A percentile compares a stretch with the other conserved stretches of the same genome.
phyloP scores from a whole-genome alignment of 2,113 vertebrate species.

The Jaculus jaculus region DNA sequence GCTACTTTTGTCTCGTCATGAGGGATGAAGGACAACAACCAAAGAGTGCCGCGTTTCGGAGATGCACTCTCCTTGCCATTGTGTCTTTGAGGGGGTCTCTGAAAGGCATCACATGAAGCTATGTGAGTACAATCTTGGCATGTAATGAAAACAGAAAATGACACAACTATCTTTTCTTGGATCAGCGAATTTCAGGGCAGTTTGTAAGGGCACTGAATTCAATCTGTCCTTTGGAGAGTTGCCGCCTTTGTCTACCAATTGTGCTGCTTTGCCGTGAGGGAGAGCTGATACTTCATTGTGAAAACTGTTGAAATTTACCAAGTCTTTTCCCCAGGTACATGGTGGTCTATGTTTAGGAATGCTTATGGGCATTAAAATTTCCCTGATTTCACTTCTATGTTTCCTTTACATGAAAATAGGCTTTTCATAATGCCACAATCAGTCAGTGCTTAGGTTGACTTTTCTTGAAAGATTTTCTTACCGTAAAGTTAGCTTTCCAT shows the following conservation, averaged over 20 bases:
- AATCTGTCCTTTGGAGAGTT: constrained; percentile 9
- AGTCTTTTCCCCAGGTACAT: background rate
- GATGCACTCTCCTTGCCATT: constrained; percentile 30
- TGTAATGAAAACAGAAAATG: constrained; percentile 56
- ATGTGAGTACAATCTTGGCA: constrained; percentile 60
- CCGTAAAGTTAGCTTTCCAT: background rate
- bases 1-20: constrained; percentile 56
- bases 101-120: constrained; percentile 56
- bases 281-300: background rate
- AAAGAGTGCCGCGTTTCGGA: constrained; percentile 26
- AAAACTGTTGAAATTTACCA: constrained; percentile 27
- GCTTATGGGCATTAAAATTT: constrained; percentile 2
- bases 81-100: constrained; percentile 49
- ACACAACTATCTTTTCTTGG: constrained; percentile 50
- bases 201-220: constrained; percentile 55
- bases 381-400: background rate
- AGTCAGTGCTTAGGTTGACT: background rate
- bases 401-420: background rate
- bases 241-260: constrained; percentile 30
- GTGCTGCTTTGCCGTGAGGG: background rate
- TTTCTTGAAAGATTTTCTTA: constrained; percentile 12
- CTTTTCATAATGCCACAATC: constrained; percentile 14
- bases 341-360: background rate
- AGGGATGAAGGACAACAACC: constrained; percentile 39
- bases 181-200: constrained; percentile 5